These are phyloP conservation scores for Prionailurus bengalensis DNA, from an alignment of 2,113 vertebrate genomes.

Conservation along the genomic window DNA sequence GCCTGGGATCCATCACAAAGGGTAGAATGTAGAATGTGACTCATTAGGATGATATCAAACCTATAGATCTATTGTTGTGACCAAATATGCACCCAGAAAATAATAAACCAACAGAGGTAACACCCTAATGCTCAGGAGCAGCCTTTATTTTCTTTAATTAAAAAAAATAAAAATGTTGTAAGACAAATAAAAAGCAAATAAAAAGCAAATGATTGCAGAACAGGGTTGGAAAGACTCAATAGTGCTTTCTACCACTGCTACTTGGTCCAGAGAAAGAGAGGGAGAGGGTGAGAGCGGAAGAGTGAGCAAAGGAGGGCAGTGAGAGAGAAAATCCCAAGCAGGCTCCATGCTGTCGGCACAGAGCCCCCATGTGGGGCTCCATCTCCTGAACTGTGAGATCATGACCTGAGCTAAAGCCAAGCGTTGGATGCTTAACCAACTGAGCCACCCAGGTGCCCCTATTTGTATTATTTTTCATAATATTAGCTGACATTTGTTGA, in stretches of 20 bases:
- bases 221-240: not conserved
- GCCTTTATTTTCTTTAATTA: not conserved
- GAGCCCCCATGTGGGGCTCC: too few species aligned
- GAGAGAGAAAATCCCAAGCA: too few species aligned
- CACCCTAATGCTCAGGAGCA: not conserved
- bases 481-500: conserved; percentile 25
- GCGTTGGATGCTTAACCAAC: too few species aligned
- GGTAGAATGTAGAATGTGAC: not conserved
- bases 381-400: too few species aligned
- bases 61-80: not conserved
- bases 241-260: not conserved
- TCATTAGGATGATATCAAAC: not conserved
- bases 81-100: not conserved
- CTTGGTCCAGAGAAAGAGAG: too few species aligned
- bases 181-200: not conserved
- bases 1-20: not conserved
- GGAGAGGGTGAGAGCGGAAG: too few species aligned
- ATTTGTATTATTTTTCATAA: not conserved
- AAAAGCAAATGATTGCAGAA: not conserved
- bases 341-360: too few species aligned
- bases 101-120: not conserved
- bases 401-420: too few species aligned
- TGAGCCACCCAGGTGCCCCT: not conserved
- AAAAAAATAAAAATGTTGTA: not conserved
- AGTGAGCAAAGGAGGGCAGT: too few species aligned